These are phyloP conservation scores for Dipodomys spectabilis DNA, from an alignment of 2,113 vertebrate genomes.

Conservation along the genomic window DNA sequence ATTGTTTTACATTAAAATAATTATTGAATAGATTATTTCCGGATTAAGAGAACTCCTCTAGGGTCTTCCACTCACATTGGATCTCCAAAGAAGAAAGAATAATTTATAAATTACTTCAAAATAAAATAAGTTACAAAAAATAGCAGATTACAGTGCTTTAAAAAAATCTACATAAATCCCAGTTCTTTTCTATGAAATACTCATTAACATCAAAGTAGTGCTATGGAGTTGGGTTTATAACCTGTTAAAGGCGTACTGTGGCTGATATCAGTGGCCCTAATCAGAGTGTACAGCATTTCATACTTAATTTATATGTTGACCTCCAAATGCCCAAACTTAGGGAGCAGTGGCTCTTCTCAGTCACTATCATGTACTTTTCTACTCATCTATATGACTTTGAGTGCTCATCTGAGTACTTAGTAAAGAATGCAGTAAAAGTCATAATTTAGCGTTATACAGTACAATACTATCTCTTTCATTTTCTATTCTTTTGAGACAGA, in stretches of 20 bases:
- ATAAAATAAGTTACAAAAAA: background rate
- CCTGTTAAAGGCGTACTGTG: background rate
- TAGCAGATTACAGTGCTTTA: background rate
- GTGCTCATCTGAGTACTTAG: background rate
- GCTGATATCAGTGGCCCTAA: background rate
- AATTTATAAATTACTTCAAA: slow-evolving; percentile 20
- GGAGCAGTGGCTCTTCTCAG: background rate
- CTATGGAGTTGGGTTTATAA: background rate
- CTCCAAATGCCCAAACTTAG: background rate
- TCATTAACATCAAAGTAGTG: background rate
- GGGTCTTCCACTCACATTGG: background rate
- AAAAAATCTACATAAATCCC: background rate
- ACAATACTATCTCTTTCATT: background rate
- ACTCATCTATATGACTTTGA: background rate
- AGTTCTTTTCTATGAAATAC: background rate
- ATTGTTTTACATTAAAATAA: background rate
- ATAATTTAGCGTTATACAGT: background rate
- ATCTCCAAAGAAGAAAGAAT: background rate
- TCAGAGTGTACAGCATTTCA: background rate
- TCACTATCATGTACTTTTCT: background rate
- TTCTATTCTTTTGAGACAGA: no score
- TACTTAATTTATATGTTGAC: background rate
- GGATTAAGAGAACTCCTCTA: background rate
- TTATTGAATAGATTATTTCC: background rate
- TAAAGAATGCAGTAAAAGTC: background rate